Percentiles rank a stretch among this genome's conserved stretches.
Evolutionary conservation across 2,113 vertebrate genomes (phyloP).

Genomic region (Rhea americana): DNA sequence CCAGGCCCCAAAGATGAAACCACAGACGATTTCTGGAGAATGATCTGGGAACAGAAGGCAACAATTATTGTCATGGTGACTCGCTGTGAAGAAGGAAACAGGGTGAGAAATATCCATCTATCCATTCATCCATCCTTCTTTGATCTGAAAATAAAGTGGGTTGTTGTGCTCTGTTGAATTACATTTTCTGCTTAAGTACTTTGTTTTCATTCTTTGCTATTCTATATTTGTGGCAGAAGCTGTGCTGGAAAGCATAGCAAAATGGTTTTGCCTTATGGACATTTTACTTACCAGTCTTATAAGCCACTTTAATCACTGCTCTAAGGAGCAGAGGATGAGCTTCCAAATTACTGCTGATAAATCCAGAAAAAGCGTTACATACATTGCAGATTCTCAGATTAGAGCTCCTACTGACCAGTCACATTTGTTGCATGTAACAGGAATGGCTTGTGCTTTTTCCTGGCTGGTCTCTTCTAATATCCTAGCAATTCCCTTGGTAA

Average conservation of each 20-base stretch:
- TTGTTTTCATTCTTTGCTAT: background rate
- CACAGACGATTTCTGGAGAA: constrained; percentile 93
- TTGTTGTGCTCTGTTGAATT: background rate
- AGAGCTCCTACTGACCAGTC: background rate
- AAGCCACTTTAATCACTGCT: background rate
- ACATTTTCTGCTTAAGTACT: background rate
- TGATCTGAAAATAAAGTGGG: background rate
- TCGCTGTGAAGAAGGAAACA: constrained; percentile 93
- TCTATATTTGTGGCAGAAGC: background rate
- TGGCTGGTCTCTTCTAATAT: background rate
- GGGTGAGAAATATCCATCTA: constrained; percentile 73
- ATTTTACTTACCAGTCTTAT: background rate
- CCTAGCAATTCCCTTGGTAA: background rate
- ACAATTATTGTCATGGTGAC: constrained; percentile 98
- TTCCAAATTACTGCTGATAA: background rate
- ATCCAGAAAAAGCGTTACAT: background rate
- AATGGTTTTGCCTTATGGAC: background rate
- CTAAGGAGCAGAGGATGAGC: background rate
- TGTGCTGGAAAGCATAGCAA: background rate
- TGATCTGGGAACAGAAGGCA: constrained; percentile 97
- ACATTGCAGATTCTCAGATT: background rate
- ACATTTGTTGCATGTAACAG: background rate
- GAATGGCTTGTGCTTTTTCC: background rate
- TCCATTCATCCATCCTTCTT: background rate
- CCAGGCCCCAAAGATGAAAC: constrained; percentile 95